Evolutionary conservation across 2,797 vertebrate species (phyloP).

Genomic region (Tapera naevia): DNA sequence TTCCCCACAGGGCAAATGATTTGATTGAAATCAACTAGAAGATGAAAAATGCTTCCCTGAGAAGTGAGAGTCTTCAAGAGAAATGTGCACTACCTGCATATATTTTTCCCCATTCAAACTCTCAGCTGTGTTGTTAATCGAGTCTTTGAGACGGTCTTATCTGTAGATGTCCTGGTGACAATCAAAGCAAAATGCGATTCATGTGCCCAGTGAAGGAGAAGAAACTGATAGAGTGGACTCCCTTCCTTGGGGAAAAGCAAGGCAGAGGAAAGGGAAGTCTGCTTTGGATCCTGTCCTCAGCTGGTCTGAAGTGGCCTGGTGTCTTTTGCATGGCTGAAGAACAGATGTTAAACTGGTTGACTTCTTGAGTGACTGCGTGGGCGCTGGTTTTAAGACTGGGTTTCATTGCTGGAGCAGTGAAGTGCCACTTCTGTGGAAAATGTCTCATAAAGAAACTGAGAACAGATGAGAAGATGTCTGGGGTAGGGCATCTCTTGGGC

Average conservation of each 20-base stretch:
- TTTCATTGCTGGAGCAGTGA: neutral
- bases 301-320: neutral
- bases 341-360: neutral
- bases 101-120: neutral
- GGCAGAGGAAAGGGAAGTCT: neutral
- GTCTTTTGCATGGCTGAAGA: conserved; percentile 8
- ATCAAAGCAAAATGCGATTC: neutral
- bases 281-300: neutral
- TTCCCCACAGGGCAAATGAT: neutral
- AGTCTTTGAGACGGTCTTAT: neutral
- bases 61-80: neutral
- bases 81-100: neutral
- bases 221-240: neutral
- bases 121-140: neutral
- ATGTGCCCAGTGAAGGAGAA: neutral
- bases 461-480: conserved; percentile 25
- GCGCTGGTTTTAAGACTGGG: neutral
- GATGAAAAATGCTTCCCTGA: neutral
- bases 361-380: neutral
- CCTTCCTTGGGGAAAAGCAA: neutral
- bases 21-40: neutral
- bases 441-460: neutral
- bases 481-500: conserved; percentile 12
- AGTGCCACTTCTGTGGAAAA: conserved; percentile 11
- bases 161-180: neutral